phyloP scores from a whole-genome alignment of 2,888 invertebrate genomes.

The Sisyra nigra region DNA sequence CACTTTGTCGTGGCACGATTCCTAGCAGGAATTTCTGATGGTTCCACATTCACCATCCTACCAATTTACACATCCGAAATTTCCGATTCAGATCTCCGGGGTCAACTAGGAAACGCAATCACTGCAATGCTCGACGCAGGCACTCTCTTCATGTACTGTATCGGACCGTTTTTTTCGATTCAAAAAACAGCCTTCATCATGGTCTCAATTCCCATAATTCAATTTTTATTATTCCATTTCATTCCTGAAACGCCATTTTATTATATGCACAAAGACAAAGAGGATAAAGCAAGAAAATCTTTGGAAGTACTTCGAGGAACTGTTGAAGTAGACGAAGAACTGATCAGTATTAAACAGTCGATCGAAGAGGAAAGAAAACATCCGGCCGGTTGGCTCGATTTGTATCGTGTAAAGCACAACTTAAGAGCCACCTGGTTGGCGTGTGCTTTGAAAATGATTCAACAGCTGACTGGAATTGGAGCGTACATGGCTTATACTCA shows the following conservation, averaged over 20 bases:
- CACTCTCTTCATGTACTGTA: slow-evolving; percentile 37
- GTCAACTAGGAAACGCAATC: slow-evolving; percentile 35
- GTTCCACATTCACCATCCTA: slow-evolving; percentile 2
- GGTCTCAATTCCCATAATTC: slow-evolving; percentile 34
- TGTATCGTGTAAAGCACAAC: slow-evolving; percentile 32
- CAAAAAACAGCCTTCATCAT: slow-evolving; percentile 32
- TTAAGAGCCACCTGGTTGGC: slow-evolving; percentile 40
- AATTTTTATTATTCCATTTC: slow-evolving; percentile 34
- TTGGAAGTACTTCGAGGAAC: slow-evolving; percentile 36
- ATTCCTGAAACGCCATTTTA: slow-evolving; percentile 33
- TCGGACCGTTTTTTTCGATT: slow-evolving; percentile 36
- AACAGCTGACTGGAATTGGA: slow-evolving; percentile 40
- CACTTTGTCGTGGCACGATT: slow-evolving; percentile 37
- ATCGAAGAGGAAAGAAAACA: slow-evolving; percentile 36
- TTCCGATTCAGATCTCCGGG: slow-evolving; percentile 4
- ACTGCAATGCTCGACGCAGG: slow-evolving; percentile 37
- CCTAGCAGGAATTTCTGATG: slow-evolving; percentile 38
- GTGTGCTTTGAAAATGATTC: slow-evolving; percentile 34
- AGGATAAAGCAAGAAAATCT: slow-evolving; percentile 17
- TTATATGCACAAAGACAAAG: slow-evolving; percentile 1
- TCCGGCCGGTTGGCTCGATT: slow-evolving; percentile 30
- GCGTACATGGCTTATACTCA: slow-evolving; percentile 38
- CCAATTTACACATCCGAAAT: slow-evolving; percentile 4
- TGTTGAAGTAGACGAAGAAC: slow-evolving; percentile 17
- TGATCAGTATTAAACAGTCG: slow-evolving; percentile 29